Conservation (phyloP, 2,888 invertebrate species). For the Portevinia maculata region DNA sequence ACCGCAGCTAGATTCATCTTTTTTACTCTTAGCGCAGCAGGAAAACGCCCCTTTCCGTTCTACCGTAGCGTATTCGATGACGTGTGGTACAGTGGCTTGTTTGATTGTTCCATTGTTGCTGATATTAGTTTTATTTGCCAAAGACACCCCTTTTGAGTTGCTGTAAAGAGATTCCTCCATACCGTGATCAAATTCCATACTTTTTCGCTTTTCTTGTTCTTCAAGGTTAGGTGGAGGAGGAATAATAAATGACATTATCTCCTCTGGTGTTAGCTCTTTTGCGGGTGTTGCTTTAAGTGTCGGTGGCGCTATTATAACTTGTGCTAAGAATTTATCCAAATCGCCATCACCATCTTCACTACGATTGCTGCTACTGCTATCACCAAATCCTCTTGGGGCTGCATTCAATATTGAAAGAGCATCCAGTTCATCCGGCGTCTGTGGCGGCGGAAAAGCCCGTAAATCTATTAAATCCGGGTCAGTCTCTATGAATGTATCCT, state of each 20-base stretch:
- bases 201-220: conserved; percentile 77
- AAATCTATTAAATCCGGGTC: conserved; percentile 96
- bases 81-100: conserved; percentile 79
- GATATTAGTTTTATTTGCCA: conserved; percentile 22
- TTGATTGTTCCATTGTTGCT: conserved; percentile 31
- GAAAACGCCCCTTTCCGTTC: conserved; percentile 89
- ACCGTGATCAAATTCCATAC: conserved; percentile 48
- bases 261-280: conserved; percentile 91
- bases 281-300: conserved; percentile 89
- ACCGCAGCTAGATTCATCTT: conserved; percentile 82
- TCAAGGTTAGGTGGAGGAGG: conserved; percentile 89
- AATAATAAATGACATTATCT: conserved; percentile 93
- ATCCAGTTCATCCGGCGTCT: conserved; percentile 92
- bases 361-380: conserved; percentile 82
- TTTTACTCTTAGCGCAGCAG: conserved; percentile 87
- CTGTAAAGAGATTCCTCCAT: conserved; percentile 83
- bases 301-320: conserved; percentile 90
- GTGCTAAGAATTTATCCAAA: conserved; percentile 92
- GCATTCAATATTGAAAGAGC: conserved; percentile 88
- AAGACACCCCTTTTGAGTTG: conserved; percentile 81
- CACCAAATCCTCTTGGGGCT: conserved; percentile 91
- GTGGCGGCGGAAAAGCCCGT: conserved; percentile 93
- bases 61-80: conserved; percentile 89
- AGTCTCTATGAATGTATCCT: conserved; percentile 84
- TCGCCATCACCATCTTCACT: conserved; percentile 82